Evolutionary conservation across 2,797 vertebrate species (phyloP).

Genomic region (Oryzias sinensis): DNA sequence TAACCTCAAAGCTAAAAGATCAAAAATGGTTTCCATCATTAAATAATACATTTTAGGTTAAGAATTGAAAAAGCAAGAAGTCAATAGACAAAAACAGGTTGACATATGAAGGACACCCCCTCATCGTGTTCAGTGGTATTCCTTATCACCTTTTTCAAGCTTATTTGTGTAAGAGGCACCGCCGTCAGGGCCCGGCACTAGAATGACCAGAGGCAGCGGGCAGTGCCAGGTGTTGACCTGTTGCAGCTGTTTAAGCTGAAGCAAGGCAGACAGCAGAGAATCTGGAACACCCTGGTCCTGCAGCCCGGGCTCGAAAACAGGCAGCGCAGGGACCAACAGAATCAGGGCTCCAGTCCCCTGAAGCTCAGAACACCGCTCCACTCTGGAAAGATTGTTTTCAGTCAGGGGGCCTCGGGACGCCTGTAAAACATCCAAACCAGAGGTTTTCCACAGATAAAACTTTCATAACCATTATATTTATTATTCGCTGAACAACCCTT

Average conservation of each 20-base stretch:
- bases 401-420: constrained; percentile 80
- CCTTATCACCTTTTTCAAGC: constrained; percentile 81
- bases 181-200: constrained; percentile 74
- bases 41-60: not conserved
- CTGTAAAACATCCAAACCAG: constrained; percentile 56
- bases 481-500: too few relatives aligned
- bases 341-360: constrained; percentile 86
- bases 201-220: constrained; percentile 82
- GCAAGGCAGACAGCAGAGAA: constrained; percentile 84
- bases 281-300: constrained; percentile 80
- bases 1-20: constrained; percentile 83
- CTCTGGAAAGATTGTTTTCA: constrained; percentile 67
- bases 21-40: not conserved
- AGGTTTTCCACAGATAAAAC: not conserved
- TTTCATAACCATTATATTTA: too few relatives aligned
- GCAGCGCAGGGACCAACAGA: constrained; percentile 81
- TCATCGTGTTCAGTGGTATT: too few relatives aligned
- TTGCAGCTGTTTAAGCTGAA: constrained; percentile 91
- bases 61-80: not conserved
- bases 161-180: constrained; percentile 48
- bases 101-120: not conserved
- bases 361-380: constrained; percentile 82
- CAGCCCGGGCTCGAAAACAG: constrained; percentile 25
- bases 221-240: constrained; percentile 86
- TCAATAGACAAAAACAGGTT: too few relatives aligned